These are phyloP conservation scores for Scomberomorus guttatus DNA, from an alignment of 2,797 vertebrate genomes.

Conservation along the genomic window DNA sequence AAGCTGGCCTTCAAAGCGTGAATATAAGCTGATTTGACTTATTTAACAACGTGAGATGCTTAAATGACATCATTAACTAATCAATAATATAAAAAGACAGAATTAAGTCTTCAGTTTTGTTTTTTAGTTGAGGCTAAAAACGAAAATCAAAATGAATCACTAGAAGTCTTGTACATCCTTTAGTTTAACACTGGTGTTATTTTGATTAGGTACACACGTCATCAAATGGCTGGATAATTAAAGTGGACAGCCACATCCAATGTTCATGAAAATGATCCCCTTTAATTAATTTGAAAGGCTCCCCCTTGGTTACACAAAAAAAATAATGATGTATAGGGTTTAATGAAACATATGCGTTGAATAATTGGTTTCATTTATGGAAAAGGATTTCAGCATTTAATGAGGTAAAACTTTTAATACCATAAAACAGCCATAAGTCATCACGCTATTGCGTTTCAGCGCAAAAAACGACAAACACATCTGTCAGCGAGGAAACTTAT, in stretches of 20 bases:
- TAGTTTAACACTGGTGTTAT: constrained; percentile 51
- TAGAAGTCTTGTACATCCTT: constrained; percentile 13
- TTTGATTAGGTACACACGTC: constrained; percentile 70
- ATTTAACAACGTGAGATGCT: constrained; percentile 9
- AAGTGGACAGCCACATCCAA: constrained; percentile 73
- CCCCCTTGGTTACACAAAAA: constrained; percentile 67
- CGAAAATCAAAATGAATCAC: constrained; percentile 42
- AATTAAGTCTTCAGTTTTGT: neutral
- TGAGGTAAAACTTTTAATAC: constrained; percentile 82
- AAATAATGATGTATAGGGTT: constrained; percentile 75
- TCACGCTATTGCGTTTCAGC: constrained; percentile 58
- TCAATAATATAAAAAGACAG: constrained; percentile 4
- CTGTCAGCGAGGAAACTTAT: constrained; percentile 83
- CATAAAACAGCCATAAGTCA: constrained; percentile 75
- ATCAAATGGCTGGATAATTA: constrained; percentile 72
- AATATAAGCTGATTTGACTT: constrained; percentile 37
- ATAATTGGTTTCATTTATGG: constrained; percentile 80
- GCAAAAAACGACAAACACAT: constrained; percentile 76
- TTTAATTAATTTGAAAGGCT: constrained; percentile 81
- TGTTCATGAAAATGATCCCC: constrained; percentile 73
- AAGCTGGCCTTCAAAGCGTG: constrained; percentile 30
- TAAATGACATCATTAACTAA: constrained; percentile 9
- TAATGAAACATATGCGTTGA: constrained; percentile 79
- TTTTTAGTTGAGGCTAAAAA: constrained; percentile 41
- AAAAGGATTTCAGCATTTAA: constrained; percentile 74